Evolutionary conservation across 2,888 invertebrate genomes (phyloP), one percentile per base, ranked within the genome.

Genomic region (Watsonalla cultraria): DNA sequence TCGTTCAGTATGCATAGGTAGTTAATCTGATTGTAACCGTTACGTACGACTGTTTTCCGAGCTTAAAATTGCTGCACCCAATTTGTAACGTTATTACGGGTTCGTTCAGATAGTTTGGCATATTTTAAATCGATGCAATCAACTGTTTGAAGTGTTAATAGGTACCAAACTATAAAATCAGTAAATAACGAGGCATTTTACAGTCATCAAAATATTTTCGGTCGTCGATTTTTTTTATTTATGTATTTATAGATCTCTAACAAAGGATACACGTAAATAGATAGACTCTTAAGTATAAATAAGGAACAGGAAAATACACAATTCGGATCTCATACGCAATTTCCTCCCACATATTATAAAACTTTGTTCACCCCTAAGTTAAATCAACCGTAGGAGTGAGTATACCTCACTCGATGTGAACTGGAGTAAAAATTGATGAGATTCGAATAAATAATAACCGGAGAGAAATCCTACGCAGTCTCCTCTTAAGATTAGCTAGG

Each of bases 401-500:
- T 51, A 57, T 57, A 53, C 54, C 55, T 49, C 42, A 53, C 51
- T 54, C 51, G 46, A 56, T 54, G 54, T 55, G 52, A 49, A 52
- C 51, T 49, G 55, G 51, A 58, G 54, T 58, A 51, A 53, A 57
- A 57, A 51, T 54, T 55, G 39, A 55, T 54, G 57, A 54, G 54
- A 35, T 53, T 49, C 47, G 52, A 63, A 61, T 58, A 57, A 58
- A 56, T 60, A 61, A 60, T 53, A 61, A 55, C 51, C 51, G 53
- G 15, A 52, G 45, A 48, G 14, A 55, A 56, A 58, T 61, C 53
- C 52, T 57, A 55, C 45, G 54, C 51, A 52, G 52, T 58, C n/a
- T n/a, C 56, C 62, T 60, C 61, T 51, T 8, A 57, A 60, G 64
- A 58, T 62, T 60, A 65, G 60, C 55, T 52, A 47, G 42, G 52